Percentiles rank a stretch among this genome's conserved stretches.
phyloP scores from a whole-genome alignment of 2,888 invertebrate genomes.

The Agriopis leucophaearia region DNA sequence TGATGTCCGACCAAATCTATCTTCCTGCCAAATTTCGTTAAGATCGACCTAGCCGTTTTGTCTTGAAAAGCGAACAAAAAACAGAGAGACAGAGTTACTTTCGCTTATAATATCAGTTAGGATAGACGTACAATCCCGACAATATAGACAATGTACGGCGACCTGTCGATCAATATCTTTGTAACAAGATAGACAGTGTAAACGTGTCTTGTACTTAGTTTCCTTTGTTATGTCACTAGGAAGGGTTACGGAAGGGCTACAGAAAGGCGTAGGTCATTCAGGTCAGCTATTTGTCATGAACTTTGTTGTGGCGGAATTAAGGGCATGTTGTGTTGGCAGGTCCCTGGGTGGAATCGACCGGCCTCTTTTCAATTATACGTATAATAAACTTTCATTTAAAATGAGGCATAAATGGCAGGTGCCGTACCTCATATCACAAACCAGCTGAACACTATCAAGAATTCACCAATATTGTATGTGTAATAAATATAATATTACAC shows the following conservation, averaged over 20 bases:
- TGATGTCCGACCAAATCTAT: too few species aligned
- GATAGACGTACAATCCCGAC: constrained; percentile 26
- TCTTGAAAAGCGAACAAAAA: too few species aligned
- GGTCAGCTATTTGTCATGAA: constrained; percentile 32
- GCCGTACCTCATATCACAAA: too few species aligned
- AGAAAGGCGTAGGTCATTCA: constrained; percentile 26
- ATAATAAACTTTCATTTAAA: neutral
- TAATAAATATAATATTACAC: too few species aligned
- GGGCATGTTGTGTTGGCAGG: constrained; percentile 7
- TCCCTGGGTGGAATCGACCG: neutral
- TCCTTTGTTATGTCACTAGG: constrained; percentile 24
- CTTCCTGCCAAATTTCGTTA: too few species aligned
- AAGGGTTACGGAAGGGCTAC: constrained; percentile 18
- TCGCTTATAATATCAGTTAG: too few species aligned
- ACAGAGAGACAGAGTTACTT: too few species aligned
- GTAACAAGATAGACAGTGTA: constrained; percentile 23
- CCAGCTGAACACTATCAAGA: too few species aligned
- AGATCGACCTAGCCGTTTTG: too few species aligned
- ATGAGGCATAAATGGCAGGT: neutral
- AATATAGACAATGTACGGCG: constrained; percentile 16
- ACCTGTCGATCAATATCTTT: constrained; percentile 23
- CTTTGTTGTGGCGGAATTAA: constrained; percentile 21
- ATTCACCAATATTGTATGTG: too few species aligned
- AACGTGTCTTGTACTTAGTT: constrained; percentile 6
- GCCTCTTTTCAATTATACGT: constrained; percentile 2